phyloP scores from a whole-genome alignment of 2,888 invertebrate species.

The Bursaphelenchus okinawaensis region DNA sequence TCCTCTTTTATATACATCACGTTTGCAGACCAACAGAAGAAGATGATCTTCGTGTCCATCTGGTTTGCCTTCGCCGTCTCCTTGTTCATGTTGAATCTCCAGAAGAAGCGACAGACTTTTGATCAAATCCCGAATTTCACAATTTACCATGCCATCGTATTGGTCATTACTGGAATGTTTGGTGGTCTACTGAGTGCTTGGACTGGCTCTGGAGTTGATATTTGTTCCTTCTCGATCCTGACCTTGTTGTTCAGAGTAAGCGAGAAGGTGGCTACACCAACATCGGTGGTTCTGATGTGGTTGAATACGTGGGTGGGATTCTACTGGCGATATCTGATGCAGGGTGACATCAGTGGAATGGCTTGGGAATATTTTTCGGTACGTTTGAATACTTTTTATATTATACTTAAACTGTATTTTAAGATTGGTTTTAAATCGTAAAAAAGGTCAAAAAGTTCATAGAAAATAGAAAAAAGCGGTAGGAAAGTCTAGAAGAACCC shows the following conservation, averaged over 20 bases:
- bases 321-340: constrained; percentile 32
- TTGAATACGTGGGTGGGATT: constrained; percentile 29
- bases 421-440: neutral
- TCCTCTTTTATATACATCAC: neutral
- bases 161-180: constrained; percentile 38
- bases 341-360: constrained; percentile 5
- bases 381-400: neutral
- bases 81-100: constrained; percentile 42
- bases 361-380: constrained; percentile 36
- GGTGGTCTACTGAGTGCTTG: constrained; percentile 33
- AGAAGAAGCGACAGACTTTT: constrained; percentile 29
- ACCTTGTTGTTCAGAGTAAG: constrained; percentile 22
- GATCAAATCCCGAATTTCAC: constrained; percentile 29
- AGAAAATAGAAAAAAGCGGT: too few species aligned
- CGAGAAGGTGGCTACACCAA: constrained; percentile 48
- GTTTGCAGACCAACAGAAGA: constrained; percentile 32
- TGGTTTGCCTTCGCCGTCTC: constrained; percentile 51
- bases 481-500: too few species aligned
- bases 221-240: constrained; percentile 23
- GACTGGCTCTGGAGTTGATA: constrained; percentile 17
- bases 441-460: too few species aligned
- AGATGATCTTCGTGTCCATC: constrained; percentile 50
- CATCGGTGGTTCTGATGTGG: constrained; percentile 45
- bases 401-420: too few species aligned
- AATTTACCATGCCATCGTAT: constrained; percentile 29